Conservation (phyloP, 1,140 invertebrate species). For the Rhagoletis pomonella region DNA sequence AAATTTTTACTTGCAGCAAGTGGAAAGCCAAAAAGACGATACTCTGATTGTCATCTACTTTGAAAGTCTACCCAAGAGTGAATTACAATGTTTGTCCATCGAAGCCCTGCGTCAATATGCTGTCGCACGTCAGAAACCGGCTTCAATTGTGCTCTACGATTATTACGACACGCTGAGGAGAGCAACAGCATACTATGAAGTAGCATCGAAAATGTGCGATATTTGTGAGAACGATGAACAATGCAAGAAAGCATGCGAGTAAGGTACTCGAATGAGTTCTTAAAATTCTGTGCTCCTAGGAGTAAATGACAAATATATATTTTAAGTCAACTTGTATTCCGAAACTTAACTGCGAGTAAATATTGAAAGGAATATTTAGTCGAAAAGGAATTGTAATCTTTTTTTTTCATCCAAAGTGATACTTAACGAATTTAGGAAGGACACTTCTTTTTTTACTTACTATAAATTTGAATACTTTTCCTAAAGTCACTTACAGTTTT, state of each 20-base stretch:
- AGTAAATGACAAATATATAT: too few relatives aligned
- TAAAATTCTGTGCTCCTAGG: too few relatives aligned
- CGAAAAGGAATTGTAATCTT: too few relatives aligned
- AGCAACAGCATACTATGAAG: constrained; percentile 68
- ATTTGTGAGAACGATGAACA: constrained; percentile 65
- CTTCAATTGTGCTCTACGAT: constrained; percentile 89
- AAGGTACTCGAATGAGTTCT: background rate
- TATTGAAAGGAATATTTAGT: too few relatives aligned
- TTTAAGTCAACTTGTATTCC: too few relatives aligned
- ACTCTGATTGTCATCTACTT: constrained; percentile 89
- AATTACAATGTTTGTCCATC: constrained; percentile 86
- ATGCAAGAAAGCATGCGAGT: constrained; percentile 46
- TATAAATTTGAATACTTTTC: too few relatives aligned
- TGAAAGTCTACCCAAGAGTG: constrained; percentile 81
- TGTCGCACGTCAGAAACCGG: constrained; percentile 89
- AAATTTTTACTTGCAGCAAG: constrained; percentile 72
- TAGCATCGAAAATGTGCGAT: constrained; percentile 67
- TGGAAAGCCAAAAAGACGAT: constrained; percentile 85
- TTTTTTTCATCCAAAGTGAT: too few relatives aligned
- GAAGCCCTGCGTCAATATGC: constrained; percentile 87
- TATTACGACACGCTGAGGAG: constrained; percentile 92
- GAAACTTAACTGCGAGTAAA: too few relatives aligned
- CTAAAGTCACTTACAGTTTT: too few relatives aligned
- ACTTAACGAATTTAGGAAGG: too few relatives aligned
- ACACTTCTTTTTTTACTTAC: too few relatives aligned